Conservation (phyloP, 2,797 vertebrate genomes). For the Malurus leucopterus region DNA sequence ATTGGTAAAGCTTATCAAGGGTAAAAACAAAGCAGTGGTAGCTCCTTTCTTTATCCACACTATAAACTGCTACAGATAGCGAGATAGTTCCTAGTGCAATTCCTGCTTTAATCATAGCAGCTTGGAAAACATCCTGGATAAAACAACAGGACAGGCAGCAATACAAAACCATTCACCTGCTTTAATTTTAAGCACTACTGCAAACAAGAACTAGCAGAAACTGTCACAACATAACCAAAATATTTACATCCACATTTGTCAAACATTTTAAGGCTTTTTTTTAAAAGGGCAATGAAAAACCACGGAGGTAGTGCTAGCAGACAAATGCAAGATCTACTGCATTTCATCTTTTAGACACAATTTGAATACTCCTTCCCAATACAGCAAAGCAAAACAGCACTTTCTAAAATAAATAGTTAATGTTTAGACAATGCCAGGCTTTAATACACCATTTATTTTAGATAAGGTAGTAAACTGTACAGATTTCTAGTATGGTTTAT, state of each 20-base stretch:
- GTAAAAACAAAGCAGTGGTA: neutral
- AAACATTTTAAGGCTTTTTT: neutral
- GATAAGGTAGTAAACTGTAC: neutral
- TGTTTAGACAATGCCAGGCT: slow-evolving; percentile 3
- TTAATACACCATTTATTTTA: slow-evolving; percentile 32
- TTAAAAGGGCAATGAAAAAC: neutral
- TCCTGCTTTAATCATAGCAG: neutral
- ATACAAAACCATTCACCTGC: neutral
- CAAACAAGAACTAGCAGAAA: neutral
- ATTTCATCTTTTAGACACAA: neutral
- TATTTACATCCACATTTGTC: neutral
- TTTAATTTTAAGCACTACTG: neutral
- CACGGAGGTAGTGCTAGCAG: neutral
- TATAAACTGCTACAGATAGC: neutral
- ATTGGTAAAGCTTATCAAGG: neutral
- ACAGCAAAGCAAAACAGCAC: neutral
- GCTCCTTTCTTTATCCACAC: neutral
- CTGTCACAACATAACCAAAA: neutral
- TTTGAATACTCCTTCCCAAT: neutral
- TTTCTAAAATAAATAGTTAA: slow-evolving; percentile 1
- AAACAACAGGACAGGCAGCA: neutral
- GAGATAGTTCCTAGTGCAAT: neutral
- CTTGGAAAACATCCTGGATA: neutral
- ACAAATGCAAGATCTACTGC: neutral
- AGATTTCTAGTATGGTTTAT: neutral